Evolutionary conservation across 2,113 vertebrate genomes (phyloP).

Genomic region (Nothoprocta perdicaria): DNA sequence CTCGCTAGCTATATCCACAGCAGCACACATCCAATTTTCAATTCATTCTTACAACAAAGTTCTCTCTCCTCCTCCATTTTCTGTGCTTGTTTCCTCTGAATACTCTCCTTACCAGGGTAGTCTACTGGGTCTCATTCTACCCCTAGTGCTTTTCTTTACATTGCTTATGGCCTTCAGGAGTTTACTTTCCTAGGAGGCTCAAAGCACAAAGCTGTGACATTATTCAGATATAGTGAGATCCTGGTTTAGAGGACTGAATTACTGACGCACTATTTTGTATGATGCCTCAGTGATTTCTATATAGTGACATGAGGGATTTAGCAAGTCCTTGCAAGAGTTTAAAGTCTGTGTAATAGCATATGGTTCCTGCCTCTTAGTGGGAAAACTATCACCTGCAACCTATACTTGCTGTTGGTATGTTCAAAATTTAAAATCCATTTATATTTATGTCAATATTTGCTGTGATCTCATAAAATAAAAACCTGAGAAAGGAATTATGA

Average conservation of each 20-base stretch:
- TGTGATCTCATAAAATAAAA: not conserved
- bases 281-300: not conserved
- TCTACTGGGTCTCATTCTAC: slow-evolving; percentile 1
- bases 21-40: not conserved
- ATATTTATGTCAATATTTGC: not conserved
- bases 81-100: not conserved
- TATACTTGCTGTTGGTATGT: not conserved
- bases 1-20: not conserved
- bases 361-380: not conserved
- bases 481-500: not conserved
- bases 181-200: not conserved
- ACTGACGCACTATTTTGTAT: not conserved
- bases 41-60: not conserved
- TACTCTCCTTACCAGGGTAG: not conserved
- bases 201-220: not conserved
- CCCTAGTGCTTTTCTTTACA: slow-evolving; percentile 12
- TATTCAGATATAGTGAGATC: not conserved
- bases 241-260: not conserved
- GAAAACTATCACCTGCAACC: not conserved
- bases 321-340: not conserved
- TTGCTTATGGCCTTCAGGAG: not conserved
- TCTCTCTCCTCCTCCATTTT: not conserved
- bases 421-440: not conserved
- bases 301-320: not conserved
- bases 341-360: not conserved